phyloP scores from a whole-genome alignment of 2,797 vertebrate species.

The Holocentrus rufus region DNA sequence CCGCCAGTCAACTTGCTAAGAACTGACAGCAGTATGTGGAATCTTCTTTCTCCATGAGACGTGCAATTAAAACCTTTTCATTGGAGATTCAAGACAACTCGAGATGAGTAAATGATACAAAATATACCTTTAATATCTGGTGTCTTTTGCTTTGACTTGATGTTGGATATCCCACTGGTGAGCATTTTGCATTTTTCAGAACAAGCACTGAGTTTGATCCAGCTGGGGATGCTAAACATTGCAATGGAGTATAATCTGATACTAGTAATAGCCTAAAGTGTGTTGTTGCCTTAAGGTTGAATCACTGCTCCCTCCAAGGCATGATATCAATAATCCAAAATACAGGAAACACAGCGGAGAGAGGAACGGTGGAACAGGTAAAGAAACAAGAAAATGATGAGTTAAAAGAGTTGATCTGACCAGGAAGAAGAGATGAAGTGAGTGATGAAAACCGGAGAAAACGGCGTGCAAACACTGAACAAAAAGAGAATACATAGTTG shows the following conservation, averaged over 20 bases:
- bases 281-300: not conserved
- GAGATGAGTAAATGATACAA: too few species aligned
- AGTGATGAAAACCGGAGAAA: not conserved
- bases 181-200: not conserved
- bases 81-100: too few species aligned
- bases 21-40: too few species aligned
- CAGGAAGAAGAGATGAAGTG: not conserved
- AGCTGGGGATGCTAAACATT: not conserved
- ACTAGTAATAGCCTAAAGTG: not conserved
- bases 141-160: not conserved
- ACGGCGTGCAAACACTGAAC: not conserved
- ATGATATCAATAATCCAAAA: not conserved
- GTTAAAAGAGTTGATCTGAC: not conserved
- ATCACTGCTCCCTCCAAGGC: not conserved
- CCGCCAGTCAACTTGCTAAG: too few species aligned
- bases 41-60: too few species aligned
- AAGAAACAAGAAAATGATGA: not conserved
- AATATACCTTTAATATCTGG: too few species aligned
- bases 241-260: not conserved
- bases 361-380: not conserved
- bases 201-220: not conserved
- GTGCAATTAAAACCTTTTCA: too few species aligned
- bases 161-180: not conserved
- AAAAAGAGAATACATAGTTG: not conserved
- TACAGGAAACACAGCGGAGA: not conserved